Conservation (phyloP, 53 echinoderm and acorn worm genomes). For the Arbacia lixula region DNA sequence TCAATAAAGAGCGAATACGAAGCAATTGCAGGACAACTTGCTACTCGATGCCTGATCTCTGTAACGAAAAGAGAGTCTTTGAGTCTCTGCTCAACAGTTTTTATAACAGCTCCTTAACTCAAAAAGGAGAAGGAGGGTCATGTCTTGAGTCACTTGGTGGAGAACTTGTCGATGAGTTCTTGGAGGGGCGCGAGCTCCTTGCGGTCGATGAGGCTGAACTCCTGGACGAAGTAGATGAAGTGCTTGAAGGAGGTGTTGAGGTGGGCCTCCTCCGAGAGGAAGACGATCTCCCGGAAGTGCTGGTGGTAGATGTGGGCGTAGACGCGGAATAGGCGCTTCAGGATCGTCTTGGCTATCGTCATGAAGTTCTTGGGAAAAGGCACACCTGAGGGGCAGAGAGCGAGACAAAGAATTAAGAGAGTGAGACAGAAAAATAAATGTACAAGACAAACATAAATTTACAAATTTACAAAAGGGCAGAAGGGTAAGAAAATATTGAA, state of each 20-base stretch:
- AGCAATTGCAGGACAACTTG: no score
- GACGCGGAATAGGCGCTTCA: constrained; percentile 98
- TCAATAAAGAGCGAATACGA: no score
- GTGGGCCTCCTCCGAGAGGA: constrained; percentile 92
- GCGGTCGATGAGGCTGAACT: constrained; percentile 96
- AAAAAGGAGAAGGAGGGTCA: no score
- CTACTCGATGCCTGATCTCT: no score
- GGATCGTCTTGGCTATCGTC: constrained; percentile 98
- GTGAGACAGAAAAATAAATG: not conserved
- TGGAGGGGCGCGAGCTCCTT: constrained; percentile 96
- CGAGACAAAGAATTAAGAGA: no score
- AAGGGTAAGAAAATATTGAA: no score
- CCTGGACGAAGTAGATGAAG: constrained; percentile 99
- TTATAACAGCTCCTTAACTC: no score
- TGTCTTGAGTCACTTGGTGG: constrained; percentile 59
- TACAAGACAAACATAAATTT: no score
- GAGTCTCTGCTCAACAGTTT: no score
- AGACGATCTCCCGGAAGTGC: constrained; percentile 94
- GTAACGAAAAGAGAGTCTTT: no score
- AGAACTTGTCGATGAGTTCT: constrained; percentile 81
- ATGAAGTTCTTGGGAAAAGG: constrained; percentile 99
- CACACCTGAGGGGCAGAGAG: constrained; percentile 73
- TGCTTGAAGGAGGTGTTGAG: constrained; percentile 99
- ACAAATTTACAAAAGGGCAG: no score
- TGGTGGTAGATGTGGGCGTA: constrained; percentile 99